A percentile compares a stretch with the other conserved stretches of the same genome.
These are phyloP conservation scores for Tinamus major DNA, from an alignment of 2,797 vertebrate species.

Conservation along the genomic window DNA sequence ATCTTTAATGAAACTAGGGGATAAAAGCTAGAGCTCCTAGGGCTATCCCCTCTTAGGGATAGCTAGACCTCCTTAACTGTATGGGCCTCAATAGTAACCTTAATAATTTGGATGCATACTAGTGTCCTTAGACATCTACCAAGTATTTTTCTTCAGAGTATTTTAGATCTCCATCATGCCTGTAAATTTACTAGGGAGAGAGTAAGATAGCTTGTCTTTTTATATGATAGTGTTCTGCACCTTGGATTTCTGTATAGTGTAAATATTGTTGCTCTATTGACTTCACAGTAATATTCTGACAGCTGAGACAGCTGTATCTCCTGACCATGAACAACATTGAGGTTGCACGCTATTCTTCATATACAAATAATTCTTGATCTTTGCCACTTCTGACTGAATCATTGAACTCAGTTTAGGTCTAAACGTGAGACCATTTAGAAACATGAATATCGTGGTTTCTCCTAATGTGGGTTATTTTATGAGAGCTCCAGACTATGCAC, in stretches of 20 bases:
- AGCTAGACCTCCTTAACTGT: conserved; percentile 11
- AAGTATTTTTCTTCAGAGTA: conserved; percentile 3
- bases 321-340: not conserved
- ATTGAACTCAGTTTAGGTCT: not conserved
- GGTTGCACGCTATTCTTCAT: not conserved
- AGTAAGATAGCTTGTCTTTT: conserved; percentile 2
- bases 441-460: not conserved
- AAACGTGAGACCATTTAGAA: not conserved
- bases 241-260: conserved; percentile 13
- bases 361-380: fast-evolving
- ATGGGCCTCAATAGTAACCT: not conserved
- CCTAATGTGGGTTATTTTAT: not conserved
- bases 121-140: not conserved
- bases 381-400: not conserved
- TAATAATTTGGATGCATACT: not conserved
- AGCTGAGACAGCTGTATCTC: conserved; percentile 37
- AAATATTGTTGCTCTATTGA: conserved; percentile 1
- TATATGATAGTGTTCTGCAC: not conserved
- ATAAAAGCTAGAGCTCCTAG: too few species aligned
- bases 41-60: too few species aligned
- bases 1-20: not conserved
- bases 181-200: conserved; percentile 7
- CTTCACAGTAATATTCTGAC: conserved; percentile 21
- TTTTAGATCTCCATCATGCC: not conserved
- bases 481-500: not conserved